Percentiles rank a stretch among this genome's conserved stretches.
Evolutionary conservation across 2,888 invertebrate genomes (phyloP).

Genomic region (Octodonta nipae): DNA sequence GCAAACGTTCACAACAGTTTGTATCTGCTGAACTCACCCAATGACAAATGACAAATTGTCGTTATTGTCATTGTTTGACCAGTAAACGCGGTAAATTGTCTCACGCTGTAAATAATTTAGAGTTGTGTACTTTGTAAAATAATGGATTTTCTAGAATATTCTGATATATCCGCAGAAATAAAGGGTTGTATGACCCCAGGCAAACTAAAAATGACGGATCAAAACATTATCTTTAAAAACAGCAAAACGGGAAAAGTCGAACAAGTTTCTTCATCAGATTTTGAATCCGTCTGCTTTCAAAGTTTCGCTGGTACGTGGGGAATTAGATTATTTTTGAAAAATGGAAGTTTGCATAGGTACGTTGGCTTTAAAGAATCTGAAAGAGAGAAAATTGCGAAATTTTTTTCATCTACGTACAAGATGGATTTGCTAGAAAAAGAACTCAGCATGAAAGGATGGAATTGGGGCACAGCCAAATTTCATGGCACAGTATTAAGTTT

Average conservation of each 20-base stretch:
- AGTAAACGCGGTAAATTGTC: no score
- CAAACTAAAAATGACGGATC: conserved; percentile 80
- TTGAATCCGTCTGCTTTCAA: conserved; percentile 85
- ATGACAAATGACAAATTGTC: no score
- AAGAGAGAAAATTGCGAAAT: conserved; percentile 83
- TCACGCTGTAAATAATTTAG: no score
- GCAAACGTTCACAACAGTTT: no score
- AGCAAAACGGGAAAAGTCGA: conserved; percentile 93
- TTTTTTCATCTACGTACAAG: conserved; percentile 69
- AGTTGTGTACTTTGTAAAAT: conserved; percentile 12
- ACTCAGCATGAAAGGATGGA: conserved; percentile 92
- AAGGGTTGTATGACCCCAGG: conserved; percentile 82
- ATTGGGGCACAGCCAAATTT: conserved; percentile 95
- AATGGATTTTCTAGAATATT: conserved; percentile 80
- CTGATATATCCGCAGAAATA: conserved; percentile 70
- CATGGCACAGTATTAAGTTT: conserved; percentile 75
- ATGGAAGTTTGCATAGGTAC: conserved; percentile 80
- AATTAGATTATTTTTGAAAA: conserved; percentile 75
- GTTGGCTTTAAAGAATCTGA: conserved; percentile 92
- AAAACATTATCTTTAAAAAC: conserved; percentile 84
- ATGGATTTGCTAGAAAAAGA: conserved; percentile 85
- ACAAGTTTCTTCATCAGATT: conserved; percentile 68
- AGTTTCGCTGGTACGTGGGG: conserved; percentile 85
- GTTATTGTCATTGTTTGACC: no score
- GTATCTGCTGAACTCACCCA: no score